Base-by-base conservation (phyloP, 2,797 vertebrate genomes). In the Fistularia commersonii region DNA sequence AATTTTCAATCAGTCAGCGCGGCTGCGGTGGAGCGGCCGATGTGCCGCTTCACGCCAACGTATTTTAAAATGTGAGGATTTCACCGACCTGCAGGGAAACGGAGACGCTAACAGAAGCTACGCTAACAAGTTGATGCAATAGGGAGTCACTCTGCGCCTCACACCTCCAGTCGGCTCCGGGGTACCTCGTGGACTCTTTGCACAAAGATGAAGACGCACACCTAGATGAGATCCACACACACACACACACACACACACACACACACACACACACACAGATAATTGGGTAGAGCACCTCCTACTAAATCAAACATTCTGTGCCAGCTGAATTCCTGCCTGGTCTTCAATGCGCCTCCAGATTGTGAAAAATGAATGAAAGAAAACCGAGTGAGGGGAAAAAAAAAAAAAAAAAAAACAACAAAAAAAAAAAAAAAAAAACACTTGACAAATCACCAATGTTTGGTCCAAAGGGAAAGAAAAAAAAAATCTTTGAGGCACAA, bases 381-480 rank as follows among this genome's bases (percentile, higher is more conserved):
- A 76, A 23, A 23, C 23, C 23, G 71, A 76, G 65, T 46, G 53
- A 47, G 60, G 10, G 37, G 14, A 32, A 45, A 69, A 64, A 74
- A 77, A 71, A 59, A 58, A 59, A 66, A 70, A 76, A 74, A 66
- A 74, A 73, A 77, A 74, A 2, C 23, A 2, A 2, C 69, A 76
- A 67, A 76, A 74, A 66, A 74, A 73, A 77, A 74, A 2, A 2
- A 2, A 2, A 67, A 76, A 67, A 59, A 59, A 59, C 64, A 70
- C 75, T 73, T 85, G 84, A 87, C 80, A 82, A 87, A 85, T 85
- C 61, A 76, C 79, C 76, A 74, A 46, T 41, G 61, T 68, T 79
- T 41, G 10, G 63, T 79, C 77, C 70, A 69, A 79, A 66, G 79
- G 83, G 73, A 61, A 64, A 72, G 74, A 83, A 79, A 23, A 23